Conservation (phyloP, 2,888 invertebrate species). For the Eupeodes luniger region DNA sequence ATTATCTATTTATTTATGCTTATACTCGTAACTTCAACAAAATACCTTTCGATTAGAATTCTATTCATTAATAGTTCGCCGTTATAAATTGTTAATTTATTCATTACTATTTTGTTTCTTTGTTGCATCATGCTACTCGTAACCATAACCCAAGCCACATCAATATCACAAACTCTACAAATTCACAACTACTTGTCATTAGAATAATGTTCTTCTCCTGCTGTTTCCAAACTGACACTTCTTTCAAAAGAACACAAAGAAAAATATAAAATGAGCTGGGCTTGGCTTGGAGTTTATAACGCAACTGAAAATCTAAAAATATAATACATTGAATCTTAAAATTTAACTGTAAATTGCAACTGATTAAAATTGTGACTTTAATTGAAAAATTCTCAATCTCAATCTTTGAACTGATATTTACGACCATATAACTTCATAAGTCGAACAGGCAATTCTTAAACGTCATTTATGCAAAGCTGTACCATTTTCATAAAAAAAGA, state of each 20-base stretch:
- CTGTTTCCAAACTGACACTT: conserved; percentile 2
- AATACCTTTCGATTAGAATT: not conserved
- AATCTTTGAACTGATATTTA: not conserved
- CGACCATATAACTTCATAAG: not conserved
- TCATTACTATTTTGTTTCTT: conserved; percentile 6
- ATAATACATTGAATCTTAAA: conserved; percentile 2
- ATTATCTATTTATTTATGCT: not conserved
- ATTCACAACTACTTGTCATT: conserved; percentile 22
- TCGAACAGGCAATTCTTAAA: not conserved
- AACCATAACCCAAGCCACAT: not conserved
- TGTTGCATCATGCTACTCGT: not conserved
- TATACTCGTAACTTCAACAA: not conserved
- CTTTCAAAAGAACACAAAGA: not conserved
- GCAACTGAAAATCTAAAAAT: not conserved
- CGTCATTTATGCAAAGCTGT: not conserved
- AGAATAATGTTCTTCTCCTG: conserved; percentile 24
- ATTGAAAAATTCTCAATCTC: conserved; percentile 1
- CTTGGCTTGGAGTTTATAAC: conserved; percentile 1
- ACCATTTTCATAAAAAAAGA: not conserved
- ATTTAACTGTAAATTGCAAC: conserved; percentile 18
- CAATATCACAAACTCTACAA: not conserved
- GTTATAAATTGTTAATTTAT: conserved; percentile 34
- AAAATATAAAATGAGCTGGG: not conserved
- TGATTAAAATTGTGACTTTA: conserved; percentile 13
- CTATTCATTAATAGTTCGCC: conserved; percentile 14